Percentiles rank a stretch among this genome's conserved stretches.
Conservation (phyloP, 2,888 invertebrate species). For the Galerucella nymphaeae region DNA sequence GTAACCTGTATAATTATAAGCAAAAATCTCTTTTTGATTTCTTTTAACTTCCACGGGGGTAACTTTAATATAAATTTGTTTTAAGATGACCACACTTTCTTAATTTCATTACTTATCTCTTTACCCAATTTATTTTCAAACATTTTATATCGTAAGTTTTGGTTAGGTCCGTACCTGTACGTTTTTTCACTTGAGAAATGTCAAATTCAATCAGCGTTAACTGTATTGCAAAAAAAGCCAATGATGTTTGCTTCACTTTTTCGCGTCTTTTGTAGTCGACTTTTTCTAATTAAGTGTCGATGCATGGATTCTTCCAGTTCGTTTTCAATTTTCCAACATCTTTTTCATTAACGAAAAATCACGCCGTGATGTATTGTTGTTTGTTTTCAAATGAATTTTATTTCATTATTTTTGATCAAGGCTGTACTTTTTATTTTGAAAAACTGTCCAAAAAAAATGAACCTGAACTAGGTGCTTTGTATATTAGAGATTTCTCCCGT, state of each 20-base stretch:
- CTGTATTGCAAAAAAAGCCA: slow-evolving; percentile 19
- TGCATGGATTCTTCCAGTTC: not conserved
- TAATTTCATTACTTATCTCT: too few species aligned
- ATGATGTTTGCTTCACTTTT: slow-evolving; percentile 14
- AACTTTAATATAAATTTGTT: too few species aligned
- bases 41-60: too few species aligned
- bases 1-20: too few species aligned
- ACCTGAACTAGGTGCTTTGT: too few species aligned
- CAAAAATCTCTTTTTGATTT: too few species aligned
- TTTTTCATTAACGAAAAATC: slow-evolving; percentile 14
- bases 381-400: not conserved
- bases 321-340: slow-evolving; percentile 13
- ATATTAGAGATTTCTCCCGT: too few species aligned
- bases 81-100: too few species aligned
- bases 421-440: too few species aligned
- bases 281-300: slow-evolving; percentile 31
- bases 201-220: slow-evolving; percentile 23
- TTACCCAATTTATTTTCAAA: too few species aligned
- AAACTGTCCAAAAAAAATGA: too few species aligned
- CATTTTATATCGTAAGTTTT: not conserved
- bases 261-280: slow-evolving; percentile 22
- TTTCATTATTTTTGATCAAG: not conserved
- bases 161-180: not conserved
- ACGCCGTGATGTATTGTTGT: not conserved
- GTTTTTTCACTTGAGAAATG: slow-evolving; percentile 2